Percentiles rank a stretch among this genome's conserved stretches.
phyloP scores from a whole-genome alignment of 2,113 vertebrate species.

The Variabilichromis moorii region DNA sequence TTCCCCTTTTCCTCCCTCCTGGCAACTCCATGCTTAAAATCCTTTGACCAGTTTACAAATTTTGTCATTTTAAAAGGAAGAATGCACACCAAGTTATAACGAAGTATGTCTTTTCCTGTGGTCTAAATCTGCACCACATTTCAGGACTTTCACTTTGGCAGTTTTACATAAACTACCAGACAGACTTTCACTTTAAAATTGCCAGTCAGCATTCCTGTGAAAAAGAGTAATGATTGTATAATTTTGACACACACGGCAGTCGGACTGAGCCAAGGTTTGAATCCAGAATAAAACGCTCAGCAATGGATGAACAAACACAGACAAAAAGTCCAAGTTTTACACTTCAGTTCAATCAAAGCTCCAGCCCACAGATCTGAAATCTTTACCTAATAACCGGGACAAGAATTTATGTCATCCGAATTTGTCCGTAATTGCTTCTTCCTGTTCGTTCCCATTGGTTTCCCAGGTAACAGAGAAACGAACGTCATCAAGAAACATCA shows the following conservation, averaged over 20 bases:
- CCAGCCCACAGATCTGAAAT: background rate
- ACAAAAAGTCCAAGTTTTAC: background rate
- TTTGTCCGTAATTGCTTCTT: background rate
- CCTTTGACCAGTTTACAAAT: background rate
- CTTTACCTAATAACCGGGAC: background rate
- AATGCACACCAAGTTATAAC: background rate
- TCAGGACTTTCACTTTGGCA: background rate
- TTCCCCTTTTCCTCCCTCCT: background rate
- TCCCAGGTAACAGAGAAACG: background rate
- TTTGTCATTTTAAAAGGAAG: background rate
- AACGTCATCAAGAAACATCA: background rate
- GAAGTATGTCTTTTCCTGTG: background rate
- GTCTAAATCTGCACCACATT: background rate
- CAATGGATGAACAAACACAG: background rate
- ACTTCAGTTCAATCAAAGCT: background rate
- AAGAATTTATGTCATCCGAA: background rate
- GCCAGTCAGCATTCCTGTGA: background rate
- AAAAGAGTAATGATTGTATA: background rate
- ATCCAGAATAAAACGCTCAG: background rate
- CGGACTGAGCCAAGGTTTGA: background rate
- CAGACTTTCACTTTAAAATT: background rate
- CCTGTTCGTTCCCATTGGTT: background rate
- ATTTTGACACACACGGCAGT: background rate
- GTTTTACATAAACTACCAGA: background rate
- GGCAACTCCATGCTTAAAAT: background rate